These are phyloP conservation scores for Copidosoma floridanum DNA, from an alignment of 1,140 invertebrate genomes.

Conservation along the genomic window DNA sequence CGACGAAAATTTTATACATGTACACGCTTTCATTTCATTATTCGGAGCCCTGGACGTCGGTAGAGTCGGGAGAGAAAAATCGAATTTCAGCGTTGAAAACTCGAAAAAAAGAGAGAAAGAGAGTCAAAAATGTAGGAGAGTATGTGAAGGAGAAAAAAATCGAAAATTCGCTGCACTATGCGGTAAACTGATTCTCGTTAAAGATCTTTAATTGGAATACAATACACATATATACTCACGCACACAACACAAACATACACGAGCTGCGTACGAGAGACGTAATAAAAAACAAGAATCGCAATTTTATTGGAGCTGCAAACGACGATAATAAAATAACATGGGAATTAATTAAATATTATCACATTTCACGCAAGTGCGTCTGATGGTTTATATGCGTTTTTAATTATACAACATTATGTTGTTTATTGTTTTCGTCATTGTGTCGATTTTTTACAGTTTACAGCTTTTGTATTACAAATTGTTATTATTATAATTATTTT, in stretches of 20 bases:
- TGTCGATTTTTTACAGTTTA: no score
- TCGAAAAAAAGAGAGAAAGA: neutral
- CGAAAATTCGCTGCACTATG: constrained; percentile 12
- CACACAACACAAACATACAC: neutral
- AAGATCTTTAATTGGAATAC: constrained; percentile 21
- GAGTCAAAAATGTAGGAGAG: neutral
- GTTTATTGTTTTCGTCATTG: no score
- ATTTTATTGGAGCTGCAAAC: no score
- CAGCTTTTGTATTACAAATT: no score
- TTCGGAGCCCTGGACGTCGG: no score
- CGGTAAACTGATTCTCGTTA: constrained; percentile 20
- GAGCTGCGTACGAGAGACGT: neutral
- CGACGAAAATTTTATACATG: constrained; percentile 27
- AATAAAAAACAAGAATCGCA: neutral
- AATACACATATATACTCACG: constrained; percentile 4
- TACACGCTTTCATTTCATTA: constrained; percentile 11
- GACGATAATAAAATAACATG: neutral
- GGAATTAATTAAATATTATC: no score
- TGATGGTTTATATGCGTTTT: no score
- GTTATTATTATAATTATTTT: no score
- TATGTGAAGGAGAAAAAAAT: constrained; percentile 3
- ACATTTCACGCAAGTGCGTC: no score
- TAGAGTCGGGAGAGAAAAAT: no score
- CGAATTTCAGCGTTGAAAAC: no score
- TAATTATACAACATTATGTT: no score